These are phyloP conservation scores for Tetraneura akinire DNA, from an alignment of 1,140 invertebrate genomes.

Conservation along the genomic window DNA sequence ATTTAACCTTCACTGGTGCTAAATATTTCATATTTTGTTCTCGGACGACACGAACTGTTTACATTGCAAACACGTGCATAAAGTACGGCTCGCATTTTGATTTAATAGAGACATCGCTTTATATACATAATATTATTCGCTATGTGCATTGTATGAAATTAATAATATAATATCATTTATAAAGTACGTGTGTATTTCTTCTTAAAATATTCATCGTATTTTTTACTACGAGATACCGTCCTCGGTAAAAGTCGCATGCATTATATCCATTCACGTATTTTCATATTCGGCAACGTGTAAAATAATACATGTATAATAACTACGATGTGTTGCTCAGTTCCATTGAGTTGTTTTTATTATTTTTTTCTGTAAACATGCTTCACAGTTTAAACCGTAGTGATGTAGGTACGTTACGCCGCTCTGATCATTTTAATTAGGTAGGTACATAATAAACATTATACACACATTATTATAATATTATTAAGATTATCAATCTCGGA, in stretches of 20 bases:
- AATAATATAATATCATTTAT: too few relatives aligned
- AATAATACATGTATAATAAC: not conserved
- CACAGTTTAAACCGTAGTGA: not conserved
- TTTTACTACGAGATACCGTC: slow-evolving; percentile 7
- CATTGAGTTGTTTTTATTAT: not conserved
- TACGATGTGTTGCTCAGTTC: not conserved
- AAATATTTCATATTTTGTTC: not conserved
- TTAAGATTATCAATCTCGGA: too few relatives aligned
- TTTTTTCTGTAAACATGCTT: not conserved
- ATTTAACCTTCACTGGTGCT: not conserved
- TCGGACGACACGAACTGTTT: not conserved
- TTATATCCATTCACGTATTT: not conserved
- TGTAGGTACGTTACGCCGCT: not conserved
- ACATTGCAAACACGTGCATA: slow-evolving; percentile 16
- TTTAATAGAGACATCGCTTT: not conserved
- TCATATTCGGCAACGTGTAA: not conserved
- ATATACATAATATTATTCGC: too few relatives aligned
- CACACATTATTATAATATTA: too few relatives aligned
- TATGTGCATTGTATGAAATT: too few relatives aligned
- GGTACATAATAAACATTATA: too few relatives aligned
- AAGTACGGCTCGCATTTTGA: not conserved
- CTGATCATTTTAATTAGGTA: not conserved
- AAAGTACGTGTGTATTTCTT: not conserved
- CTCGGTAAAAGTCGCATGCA: not conserved
- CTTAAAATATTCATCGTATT: not conserved